phyloP scores from a whole-genome alignment of 2,888 invertebrate genomes.

The Orthonychiurus folsomi region DNA sequence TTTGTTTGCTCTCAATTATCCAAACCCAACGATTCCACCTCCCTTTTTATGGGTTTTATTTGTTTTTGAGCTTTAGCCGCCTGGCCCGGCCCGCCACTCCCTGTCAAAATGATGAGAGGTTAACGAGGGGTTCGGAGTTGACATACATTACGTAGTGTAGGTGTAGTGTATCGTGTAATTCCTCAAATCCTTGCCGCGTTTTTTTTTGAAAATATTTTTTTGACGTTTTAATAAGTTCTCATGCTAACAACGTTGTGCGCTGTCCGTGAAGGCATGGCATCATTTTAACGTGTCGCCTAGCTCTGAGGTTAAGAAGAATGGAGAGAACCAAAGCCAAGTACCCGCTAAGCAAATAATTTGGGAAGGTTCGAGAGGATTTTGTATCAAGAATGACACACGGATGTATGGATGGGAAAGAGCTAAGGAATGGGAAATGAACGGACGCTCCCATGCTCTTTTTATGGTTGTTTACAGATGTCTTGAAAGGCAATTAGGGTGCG shows the following conservation, averaged over 20 bases:
- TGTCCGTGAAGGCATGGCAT: too few relatives aligned
- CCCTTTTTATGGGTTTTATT: background rate
- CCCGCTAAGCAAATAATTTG: background rate
- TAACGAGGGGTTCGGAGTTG: background rate
- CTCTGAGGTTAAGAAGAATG: too few relatives aligned
- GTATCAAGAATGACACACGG: background rate
- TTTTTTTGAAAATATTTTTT: too few relatives aligned
- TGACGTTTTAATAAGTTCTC: too few relatives aligned
- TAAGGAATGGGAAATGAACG: too few relatives aligned
- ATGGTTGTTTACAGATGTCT: conserved; percentile 1
- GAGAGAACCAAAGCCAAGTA: too few relatives aligned
- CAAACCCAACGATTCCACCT: background rate
- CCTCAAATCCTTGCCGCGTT: too few relatives aligned
- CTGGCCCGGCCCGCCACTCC: background rate
- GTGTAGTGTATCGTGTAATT: too few relatives aligned
- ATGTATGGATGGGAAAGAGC: too few relatives aligned
- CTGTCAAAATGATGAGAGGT: background rate
- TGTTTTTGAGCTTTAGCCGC: background rate
- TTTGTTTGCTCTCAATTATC: background rate
- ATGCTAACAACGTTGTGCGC: too few relatives aligned
- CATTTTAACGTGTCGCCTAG: too few relatives aligned
- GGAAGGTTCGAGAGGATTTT: background rate
- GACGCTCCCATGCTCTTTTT: background rate
- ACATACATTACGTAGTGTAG: too few relatives aligned
- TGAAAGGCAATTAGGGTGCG: background rate